Percentiles rank a stretch among this genome's conserved stretches.
These are phyloP conservation scores for Chironomus tepperi DNA, from an alignment of 1,140 invertebrate genomes.

Conservation along the genomic window DNA sequence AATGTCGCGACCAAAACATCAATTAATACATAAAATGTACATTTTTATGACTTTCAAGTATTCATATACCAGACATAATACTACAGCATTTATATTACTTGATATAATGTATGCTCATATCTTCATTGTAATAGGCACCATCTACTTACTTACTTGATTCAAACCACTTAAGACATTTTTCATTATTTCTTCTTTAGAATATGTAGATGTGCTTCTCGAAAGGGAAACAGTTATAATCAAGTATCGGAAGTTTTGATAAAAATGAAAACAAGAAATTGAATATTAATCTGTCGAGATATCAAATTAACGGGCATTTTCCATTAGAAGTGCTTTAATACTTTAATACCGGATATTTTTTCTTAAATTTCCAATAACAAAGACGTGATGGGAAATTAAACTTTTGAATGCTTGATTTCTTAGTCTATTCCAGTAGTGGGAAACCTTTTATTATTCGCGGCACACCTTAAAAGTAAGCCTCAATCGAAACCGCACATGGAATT, in stretches of 20 bases:
- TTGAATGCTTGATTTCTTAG: no score
- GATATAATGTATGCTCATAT: no score
- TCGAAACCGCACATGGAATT: no score
- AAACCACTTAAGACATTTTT: neutral
- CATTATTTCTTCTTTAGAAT: no score
- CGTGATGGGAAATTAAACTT: neutral
- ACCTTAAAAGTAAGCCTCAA: no score
- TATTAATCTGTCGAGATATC: neutral
- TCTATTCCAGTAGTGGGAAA: no score
- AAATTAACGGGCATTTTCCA: neutral
- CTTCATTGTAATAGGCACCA: no score
- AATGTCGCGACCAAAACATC: neutral
- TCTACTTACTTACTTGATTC: neutral
- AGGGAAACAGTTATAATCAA: neutral
- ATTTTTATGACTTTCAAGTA: neutral
- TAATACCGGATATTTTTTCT: neutral
- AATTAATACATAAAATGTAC: neutral
- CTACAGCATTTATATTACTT: no score
- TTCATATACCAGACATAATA: neutral
- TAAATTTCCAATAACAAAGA: neutral
- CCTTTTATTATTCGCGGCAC: no score
- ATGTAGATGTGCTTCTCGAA: no score
- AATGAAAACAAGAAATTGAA: neutral
- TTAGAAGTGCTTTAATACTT: neutral
- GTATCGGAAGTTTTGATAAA: conserved; percentile 6